These are phyloP conservation scores for Syngnathus typhle DNA, from an alignment of 2,113 vertebrate species.

Conservation along the genomic window DNA sequence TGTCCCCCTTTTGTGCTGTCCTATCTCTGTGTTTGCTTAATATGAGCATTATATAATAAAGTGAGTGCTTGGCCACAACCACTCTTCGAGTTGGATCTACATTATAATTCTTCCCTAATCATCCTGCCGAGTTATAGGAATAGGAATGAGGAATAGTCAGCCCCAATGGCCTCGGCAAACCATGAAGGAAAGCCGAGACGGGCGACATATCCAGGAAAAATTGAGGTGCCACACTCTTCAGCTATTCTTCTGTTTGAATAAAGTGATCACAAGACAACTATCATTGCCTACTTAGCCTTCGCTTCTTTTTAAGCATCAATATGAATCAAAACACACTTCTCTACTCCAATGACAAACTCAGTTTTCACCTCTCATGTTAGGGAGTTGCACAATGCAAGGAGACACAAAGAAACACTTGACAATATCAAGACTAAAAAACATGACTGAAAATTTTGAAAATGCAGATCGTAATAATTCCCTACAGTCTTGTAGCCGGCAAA, in stretches of 20 bases:
- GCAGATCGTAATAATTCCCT: no score
- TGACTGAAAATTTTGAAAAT: no score
- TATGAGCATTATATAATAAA: constrained; percentile 35
- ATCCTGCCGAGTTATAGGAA: constrained; percentile 63
- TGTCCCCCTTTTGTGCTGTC: constrained; percentile 13
- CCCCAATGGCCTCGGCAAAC: constrained; percentile 60
- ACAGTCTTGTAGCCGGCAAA: no score
- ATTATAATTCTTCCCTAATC: constrained; percentile 67
- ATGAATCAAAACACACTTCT: not conserved
- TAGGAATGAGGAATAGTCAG: constrained; percentile 68
- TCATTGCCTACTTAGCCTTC: constrained; percentile 42
- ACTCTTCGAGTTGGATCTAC: constrained; percentile 46
- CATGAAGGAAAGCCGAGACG: constrained; percentile 64
- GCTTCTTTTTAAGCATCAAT: constrained; percentile 19
- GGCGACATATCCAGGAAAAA: constrained; percentile 51
- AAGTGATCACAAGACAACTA: constrained; percentile 45
- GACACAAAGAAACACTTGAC: not conserved
- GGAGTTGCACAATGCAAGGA: not conserved
- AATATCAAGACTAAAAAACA: no score
- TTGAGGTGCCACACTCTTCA: constrained; percentile 43
- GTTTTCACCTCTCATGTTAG: not conserved
- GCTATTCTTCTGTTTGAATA: constrained; percentile 18
- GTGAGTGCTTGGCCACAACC: constrained; percentile 37
- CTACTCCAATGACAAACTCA: not conserved
- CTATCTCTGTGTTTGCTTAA: constrained; percentile 9